A percentile compares a stretch with the other conserved stretches of the same genome.
Evolutionary conservation across 2,113 vertebrate genomes (phyloP).

Genomic region (Ochotona curzoniae): DNA sequence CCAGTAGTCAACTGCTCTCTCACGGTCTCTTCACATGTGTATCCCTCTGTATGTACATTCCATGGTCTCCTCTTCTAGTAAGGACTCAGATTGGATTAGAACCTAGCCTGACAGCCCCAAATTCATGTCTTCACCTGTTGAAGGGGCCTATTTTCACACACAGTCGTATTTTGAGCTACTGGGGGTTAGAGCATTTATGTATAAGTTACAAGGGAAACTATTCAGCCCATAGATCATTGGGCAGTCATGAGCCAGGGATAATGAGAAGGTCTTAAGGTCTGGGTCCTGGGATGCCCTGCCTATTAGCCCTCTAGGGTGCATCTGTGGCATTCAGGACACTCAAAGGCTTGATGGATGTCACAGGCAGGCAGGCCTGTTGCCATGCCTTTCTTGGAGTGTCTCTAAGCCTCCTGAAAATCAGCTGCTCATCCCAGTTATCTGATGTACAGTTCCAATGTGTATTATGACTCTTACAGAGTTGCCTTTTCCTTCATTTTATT

Average conservation of each 20-base stretch:
- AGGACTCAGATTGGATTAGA: neutral
- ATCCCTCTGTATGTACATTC: neutral
- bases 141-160: neutral
- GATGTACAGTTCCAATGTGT: neutral
- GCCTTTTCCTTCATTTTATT: neutral
- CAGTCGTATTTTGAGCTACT: too few relatives aligned
- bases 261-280: neutral
- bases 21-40: neutral
- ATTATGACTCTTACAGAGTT: neutral
- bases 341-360: neutral
- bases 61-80: neutral
- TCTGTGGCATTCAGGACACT: neutral
- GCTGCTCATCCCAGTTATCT: neutral
- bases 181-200: neutral
- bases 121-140: neutral
- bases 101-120: neutral
- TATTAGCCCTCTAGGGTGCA: neutral
- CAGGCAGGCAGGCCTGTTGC: neutral
- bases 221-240: neutral
- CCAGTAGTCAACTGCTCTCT: too few relatives aligned
- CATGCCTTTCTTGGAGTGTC: neutral
- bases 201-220: too few relatives aligned
- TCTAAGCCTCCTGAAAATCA: neutral
- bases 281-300: neutral
- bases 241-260: neutral